Conservation (phyloP, 2,797 vertebrate species). For the Alcedo quadribrachys region DNA sequence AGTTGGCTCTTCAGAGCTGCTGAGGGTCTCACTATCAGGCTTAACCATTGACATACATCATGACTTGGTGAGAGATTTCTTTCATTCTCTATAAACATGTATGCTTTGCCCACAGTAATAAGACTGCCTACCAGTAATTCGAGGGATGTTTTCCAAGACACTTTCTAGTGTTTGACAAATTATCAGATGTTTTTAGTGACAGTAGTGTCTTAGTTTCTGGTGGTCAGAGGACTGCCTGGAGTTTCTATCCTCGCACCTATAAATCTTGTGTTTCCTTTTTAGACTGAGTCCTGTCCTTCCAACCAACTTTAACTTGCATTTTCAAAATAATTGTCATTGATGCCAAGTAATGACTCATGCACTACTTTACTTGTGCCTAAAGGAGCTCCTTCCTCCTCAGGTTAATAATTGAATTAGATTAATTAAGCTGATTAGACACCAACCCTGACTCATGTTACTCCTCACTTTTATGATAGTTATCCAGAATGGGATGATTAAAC, state of each 20-base stretch:
- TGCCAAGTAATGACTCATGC: conserved; percentile 17
- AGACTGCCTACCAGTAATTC: background rate
- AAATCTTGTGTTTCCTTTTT: background rate
- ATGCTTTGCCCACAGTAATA: background rate
- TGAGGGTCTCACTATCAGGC: too few relatives aligned
- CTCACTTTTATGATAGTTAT: background rate
- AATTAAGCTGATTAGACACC: conserved; percentile 33
- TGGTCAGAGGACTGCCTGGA: background rate
- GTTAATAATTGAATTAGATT: conserved; percentile 19
- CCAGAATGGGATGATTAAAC: background rate
- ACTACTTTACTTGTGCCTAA: background rate
- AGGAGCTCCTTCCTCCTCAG: background rate
- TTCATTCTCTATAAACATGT: background rate
- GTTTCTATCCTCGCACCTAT: background rate
- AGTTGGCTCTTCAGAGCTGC: background rate
- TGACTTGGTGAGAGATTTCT: background rate
- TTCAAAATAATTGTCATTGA: background rate
- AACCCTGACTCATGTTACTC: conserved; percentile 6
- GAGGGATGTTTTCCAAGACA: background rate
- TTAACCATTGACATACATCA: background rate
- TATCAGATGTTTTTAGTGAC: background rate
- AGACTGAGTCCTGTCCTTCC: background rate
- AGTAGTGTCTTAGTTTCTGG: background rate
- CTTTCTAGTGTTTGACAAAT: background rate
- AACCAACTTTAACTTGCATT: background rate